These are phyloP conservation scores for Archaeoteleia sp. DNA, from an alignment of 2,888 invertebrate genomes.

Conservation along the genomic window DNA sequence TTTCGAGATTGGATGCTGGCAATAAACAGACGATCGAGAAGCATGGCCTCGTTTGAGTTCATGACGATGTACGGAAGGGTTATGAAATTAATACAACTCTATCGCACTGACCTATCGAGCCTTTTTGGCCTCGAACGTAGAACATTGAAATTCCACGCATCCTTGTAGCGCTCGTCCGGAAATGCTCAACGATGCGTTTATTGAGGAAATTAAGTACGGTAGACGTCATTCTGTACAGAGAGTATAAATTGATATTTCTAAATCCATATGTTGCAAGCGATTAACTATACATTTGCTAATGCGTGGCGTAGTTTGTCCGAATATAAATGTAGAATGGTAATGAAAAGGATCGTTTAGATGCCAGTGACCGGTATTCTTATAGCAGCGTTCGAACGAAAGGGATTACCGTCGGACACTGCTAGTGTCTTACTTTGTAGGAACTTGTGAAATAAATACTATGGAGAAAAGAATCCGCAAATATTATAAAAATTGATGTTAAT, in stretches of 20 bases:
- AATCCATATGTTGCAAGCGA: conserved; percentile 12
- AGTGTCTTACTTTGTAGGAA: no score
- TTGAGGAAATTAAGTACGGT: conserved; percentile 70
- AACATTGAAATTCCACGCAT: conserved; percentile 69
- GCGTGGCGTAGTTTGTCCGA: no score
- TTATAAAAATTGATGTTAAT: no score
- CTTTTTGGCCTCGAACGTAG: conserved; percentile 57
- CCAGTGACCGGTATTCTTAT: no score
- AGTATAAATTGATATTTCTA: conserved; percentile 48
- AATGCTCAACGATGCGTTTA: conserved; percentile 70
- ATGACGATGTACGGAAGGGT: conserved; percentile 67
- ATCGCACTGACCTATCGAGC: conserved; percentile 62
- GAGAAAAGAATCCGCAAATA: no score
- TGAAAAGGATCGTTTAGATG: no score
- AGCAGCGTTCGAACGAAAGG: no score
- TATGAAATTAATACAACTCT: conserved; percentile 74
- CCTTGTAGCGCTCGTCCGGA: conserved; percentile 70
- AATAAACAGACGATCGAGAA: conserved; percentile 74
- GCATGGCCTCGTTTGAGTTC: conserved; percentile 45
- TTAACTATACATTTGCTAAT: no score
- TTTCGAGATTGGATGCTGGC: conserved; percentile 69
- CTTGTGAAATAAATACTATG: no score
- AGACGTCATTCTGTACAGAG: conserved; percentile 31
- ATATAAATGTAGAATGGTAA: no score
- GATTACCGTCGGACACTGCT: no score